Evolutionary conservation across 53 echinoderm and acorn worm genomes (phyloP).

Genomic region (Holothuria leucospilota): DNA sequence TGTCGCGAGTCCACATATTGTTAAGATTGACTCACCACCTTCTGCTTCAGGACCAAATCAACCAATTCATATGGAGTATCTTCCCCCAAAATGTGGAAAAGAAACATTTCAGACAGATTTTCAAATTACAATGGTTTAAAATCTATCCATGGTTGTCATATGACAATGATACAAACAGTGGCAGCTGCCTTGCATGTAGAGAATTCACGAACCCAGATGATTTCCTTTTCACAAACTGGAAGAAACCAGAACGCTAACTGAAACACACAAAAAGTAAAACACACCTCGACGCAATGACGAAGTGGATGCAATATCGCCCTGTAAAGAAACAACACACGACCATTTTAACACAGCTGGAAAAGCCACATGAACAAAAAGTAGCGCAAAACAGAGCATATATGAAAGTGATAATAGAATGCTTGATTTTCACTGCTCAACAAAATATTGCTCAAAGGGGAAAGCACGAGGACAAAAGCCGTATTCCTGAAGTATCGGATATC

Average conservation of each 20-base stretch:
- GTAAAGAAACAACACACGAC: neutral
- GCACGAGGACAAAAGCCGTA: neutral
- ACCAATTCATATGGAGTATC: neutral
- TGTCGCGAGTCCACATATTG: too few relatives aligned
- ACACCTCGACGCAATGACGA: neutral
- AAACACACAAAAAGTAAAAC: neutral
- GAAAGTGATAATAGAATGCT: neutral
- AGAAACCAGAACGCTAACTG: neutral
- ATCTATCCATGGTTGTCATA: neutral
- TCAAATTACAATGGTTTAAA: neutral
- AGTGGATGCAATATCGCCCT: neutral
- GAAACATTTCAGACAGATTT: neutral
- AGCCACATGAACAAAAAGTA: neutral
- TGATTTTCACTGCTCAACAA: neutral
- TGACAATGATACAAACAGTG: neutral
- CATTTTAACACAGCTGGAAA: neutral
- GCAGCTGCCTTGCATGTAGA: neutral
- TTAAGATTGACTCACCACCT: too few relatives aligned
- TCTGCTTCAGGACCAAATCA: neutral
- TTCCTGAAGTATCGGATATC: too few relatives aligned
- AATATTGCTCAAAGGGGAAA: neutral
- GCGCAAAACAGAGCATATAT: neutral
- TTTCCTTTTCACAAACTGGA: conserved; percentile 1
- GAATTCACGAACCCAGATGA: neutral
- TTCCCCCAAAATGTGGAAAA: neutral